phyloP scores from a whole-genome alignment of 2,113 vertebrate species.

The Patagioenas fasciata region DNA sequence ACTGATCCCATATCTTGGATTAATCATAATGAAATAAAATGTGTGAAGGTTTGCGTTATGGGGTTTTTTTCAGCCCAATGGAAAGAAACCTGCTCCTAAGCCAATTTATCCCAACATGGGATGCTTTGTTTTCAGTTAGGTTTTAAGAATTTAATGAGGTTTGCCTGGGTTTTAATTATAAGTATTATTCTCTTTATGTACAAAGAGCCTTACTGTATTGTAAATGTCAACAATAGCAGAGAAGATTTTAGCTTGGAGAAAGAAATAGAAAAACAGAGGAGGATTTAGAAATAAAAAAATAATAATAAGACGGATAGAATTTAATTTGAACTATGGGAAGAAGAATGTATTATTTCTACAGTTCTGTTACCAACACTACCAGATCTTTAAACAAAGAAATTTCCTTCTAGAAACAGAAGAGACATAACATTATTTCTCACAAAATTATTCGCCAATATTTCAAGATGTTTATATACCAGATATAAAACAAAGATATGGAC shows the following conservation, averaged over 20 bases:
- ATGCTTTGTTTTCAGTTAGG: background rate
- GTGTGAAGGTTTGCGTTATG: background rate
- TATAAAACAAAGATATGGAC: background rate
- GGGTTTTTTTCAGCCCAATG: background rate
- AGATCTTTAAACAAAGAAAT: slow-evolving; percentile 9
- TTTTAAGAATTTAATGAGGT: slow-evolving; percentile 13
- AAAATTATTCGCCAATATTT: background rate
- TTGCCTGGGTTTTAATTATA: slow-evolving; percentile 17
- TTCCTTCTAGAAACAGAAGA: background rate
- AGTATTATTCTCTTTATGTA: slow-evolving; percentile 13
- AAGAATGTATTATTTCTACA: background rate
- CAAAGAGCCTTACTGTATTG: background rate
- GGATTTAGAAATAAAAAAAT: background rate
- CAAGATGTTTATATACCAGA: background rate
- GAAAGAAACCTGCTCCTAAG: background rate
- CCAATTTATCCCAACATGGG: background rate
- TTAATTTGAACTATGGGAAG: background rate
- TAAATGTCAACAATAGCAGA: background rate
- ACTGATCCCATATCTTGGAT: background rate
- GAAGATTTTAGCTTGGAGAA: background rate
- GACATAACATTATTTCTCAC: background rate
- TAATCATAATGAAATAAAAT: background rate
- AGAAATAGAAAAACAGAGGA: background rate
- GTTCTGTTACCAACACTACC: background rate
- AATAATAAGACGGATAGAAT: background rate